Percentiles rank a stretch among this genome's conserved stretches.
phyloP scores from a whole-genome alignment of 2,113 vertebrate species.

The Acrocephalus arundinaceus region DNA sequence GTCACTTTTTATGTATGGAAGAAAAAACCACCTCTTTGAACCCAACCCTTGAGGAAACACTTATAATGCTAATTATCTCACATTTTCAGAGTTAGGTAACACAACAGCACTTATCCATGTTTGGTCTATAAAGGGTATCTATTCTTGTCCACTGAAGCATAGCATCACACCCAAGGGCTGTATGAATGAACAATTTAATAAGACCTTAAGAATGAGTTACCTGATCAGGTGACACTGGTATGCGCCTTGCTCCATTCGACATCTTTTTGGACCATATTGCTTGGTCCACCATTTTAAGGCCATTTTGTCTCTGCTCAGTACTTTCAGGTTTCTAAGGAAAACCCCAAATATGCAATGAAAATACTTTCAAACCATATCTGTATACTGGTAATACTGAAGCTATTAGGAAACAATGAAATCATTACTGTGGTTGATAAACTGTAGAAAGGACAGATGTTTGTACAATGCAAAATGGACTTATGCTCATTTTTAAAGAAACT shows the following conservation, averaged over 20 bases:
- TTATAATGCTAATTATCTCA: neutral
- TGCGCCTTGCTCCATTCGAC: constrained; percentile 93
- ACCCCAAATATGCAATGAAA: neutral
- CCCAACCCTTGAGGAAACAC: neutral
- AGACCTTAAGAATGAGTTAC: constrained; percentile 61
- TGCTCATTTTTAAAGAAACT: neutral
- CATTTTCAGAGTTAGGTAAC: neutral
- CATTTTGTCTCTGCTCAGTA: constrained; percentile 95
- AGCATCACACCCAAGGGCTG: neutral
- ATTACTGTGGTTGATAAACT: neutral
- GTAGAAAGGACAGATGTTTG: neutral
- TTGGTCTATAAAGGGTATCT: neutral
- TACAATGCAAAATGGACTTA: neutral
- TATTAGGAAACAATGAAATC: neutral
- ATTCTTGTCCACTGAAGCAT: neutral
- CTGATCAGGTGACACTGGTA: constrained; percentile 94
- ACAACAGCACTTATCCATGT: neutral
- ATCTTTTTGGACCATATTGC: constrained; percentile 99
- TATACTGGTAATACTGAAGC: neutral
- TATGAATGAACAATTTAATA: neutral
- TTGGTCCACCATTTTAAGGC: constrained; percentile 99
- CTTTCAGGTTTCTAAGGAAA: constrained; percentile 89
- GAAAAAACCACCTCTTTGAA: neutral
- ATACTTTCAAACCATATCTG: neutral
- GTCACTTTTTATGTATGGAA: neutral